phyloP scores from a whole-genome alignment of 1,140 invertebrate genomes.

The Phymastichus coffea region DNA sequence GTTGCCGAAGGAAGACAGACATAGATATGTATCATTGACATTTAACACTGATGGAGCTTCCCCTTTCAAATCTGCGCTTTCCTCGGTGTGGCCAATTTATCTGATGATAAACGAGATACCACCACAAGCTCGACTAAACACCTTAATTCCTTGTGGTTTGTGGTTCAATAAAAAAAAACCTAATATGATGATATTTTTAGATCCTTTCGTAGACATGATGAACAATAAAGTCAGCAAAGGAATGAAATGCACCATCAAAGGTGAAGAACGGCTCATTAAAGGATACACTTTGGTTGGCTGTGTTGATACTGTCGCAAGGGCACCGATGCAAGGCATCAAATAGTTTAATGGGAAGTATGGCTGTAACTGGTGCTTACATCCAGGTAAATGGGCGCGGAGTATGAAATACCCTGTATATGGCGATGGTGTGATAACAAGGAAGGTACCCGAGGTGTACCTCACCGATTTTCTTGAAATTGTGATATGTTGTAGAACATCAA shows the following conservation, averaged over 20 bases:
- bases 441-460: too few relatives aligned
- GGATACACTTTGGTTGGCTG: too few relatives aligned
- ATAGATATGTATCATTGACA: neutral
- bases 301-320: too few relatives aligned
- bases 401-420: neutral
- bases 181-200: too few relatives aligned
- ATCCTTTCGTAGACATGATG: too few relatives aligned
- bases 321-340: neutral
- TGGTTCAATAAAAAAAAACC: neutral
- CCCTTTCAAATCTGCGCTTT: neutral
- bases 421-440: neutral
- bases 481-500: too few relatives aligned
- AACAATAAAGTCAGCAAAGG: too few relatives aligned
- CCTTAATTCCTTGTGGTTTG: neutral
- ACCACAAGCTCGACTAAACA: neutral
- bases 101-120: constrained; percentile 3
- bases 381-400: neutral
- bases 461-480: too few relatives aligned
- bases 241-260: too few relatives aligned
- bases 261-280: too few relatives aligned
- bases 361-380: neutral
- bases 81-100: neutral
- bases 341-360: neutral
- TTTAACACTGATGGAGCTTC: neutral
- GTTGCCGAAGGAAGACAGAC: neutral